Percentiles rank a stretch among this genome's conserved stretches.
Conservation (phyloP, 2,797 vertebrate genomes). For the Macropus fuliginosus region DNA sequence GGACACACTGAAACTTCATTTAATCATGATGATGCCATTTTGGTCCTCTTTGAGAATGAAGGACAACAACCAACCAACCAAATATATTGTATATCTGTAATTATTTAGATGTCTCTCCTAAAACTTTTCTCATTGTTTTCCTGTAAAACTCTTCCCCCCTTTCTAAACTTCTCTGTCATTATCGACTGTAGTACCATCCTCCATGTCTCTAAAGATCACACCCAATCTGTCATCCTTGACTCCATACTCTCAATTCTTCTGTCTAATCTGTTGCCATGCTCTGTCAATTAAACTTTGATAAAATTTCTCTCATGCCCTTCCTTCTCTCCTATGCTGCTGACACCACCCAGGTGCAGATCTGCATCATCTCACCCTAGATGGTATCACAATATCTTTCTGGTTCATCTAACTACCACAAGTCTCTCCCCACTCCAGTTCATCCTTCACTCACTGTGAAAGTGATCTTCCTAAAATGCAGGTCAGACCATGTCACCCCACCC, state of each 20-base stretch:
- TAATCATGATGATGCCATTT: too few relatives aligned
- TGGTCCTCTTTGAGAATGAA: too few relatives aligned
- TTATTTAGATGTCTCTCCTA: background rate
- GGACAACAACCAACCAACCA: too few relatives aligned
- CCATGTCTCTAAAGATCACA: background rate
- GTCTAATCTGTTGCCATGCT: background rate
- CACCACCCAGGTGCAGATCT: background rate
- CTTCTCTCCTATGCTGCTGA: background rate
- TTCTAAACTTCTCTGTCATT: background rate
- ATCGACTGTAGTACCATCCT: background rate
- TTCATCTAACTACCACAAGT: background rate
- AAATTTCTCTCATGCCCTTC: background rate
- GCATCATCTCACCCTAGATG: background rate
- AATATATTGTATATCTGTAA: fast-evolving
- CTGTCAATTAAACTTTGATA: background rate
- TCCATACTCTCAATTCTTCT: background rate
- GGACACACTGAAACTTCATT: too few relatives aligned
- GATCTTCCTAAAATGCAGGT: background rate
- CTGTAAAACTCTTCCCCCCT: background rate
- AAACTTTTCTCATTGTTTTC: background rate
- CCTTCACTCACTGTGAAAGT: background rate
- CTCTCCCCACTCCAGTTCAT: background rate
- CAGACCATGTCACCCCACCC: background rate
- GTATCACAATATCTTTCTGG: background rate
- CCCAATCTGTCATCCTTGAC: background rate